Evolutionary conservation across 2,797 vertebrate species (phyloP), one percentile per base, ranked within the genome.

Genomic region (Labeo calbasu): DNA sequence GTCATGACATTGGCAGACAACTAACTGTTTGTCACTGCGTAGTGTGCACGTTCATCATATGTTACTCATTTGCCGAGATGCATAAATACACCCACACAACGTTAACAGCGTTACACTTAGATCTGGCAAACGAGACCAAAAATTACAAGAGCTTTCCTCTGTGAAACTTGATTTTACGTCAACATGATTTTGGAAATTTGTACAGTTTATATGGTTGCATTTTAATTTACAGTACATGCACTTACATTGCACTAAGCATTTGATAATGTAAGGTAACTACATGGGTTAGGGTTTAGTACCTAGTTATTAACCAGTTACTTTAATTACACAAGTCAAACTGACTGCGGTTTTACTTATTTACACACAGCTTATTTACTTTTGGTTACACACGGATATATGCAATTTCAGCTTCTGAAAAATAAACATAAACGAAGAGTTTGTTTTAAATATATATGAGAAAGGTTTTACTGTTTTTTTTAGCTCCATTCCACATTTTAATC

Each of bases 1-100:
- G 53, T 83, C 63, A n/a, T 77, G 82, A 83, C 82, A 83, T 59
- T 48, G 75, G 63, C 19, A 79, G 61, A 83, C 61, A 55, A 40
- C 36, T 68, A 46, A 68, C 12, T 75, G 14, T 83, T 77, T 77
- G 63, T 77, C 65, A 50, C n/a, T 48, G 25, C 2, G 17, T 59
- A 19, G n/a, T 36, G 4, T 48, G 32, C 61, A 53, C 19, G n/a
- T 57, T 36, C 65, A 48, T 61, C 40, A 68, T 21, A 23, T 51
- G 69, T 12, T 32, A 8, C 8, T 5, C 19, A 43, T 82, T 73
- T 72, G 15, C 66, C 79, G 59, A 48, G 79, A 63, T 75, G 19
- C 57, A 50, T 51, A 61, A 19, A n/a, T 21, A 70, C 63, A 69
- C 40, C 25, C 53, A 71, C 63, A 57, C 21, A 23, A 28, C 12